phyloP scores from a whole-genome alignment of 2,113 vertebrate species.

The Hiodon alosoides region DNA sequence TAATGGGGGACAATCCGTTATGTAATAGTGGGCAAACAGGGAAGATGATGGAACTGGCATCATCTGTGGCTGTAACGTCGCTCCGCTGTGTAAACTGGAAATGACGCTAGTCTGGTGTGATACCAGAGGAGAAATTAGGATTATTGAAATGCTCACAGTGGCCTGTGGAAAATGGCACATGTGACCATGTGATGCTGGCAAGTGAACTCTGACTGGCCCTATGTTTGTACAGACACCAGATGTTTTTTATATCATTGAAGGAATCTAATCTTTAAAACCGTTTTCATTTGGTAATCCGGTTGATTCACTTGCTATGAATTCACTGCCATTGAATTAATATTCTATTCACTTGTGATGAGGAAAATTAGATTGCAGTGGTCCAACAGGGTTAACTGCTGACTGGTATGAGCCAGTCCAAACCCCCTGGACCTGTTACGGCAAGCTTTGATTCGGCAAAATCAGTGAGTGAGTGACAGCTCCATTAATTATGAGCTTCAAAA shows the following conservation, averaged over 20 bases:
- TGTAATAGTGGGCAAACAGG: not conserved
- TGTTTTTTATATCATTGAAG: not conserved
- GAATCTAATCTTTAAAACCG: not conserved
- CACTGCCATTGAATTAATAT: too few relatives aligned
- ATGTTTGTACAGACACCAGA: not conserved
- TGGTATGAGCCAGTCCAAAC: too few relatives aligned
- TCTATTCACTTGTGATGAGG: too few relatives aligned
- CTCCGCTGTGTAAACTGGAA: not conserved
- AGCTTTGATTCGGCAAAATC: too few relatives aligned
- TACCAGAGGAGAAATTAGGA: not conserved
- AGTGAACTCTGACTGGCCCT: too few relatives aligned
- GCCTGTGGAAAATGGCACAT: not conserved
- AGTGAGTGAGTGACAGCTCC: too few relatives aligned
- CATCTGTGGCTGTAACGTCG: not conserved
- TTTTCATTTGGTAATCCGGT: too few relatives aligned
- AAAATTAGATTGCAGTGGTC: too few relatives aligned
- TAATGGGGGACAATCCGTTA: not conserved
- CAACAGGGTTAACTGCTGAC: too few relatives aligned
- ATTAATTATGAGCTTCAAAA: too few relatives aligned
- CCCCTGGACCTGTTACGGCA: too few relatives aligned
- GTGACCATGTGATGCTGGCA: not conserved
- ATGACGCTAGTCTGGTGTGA: not conserved
- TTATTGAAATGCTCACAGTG: not conserved
- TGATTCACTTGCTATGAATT: too few relatives aligned
- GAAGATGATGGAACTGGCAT: not conserved